These are phyloP conservation scores for Pangasius mekongensis DNA, from an alignment of 2,797 vertebrate genomes.

Conservation along the genomic window DNA sequence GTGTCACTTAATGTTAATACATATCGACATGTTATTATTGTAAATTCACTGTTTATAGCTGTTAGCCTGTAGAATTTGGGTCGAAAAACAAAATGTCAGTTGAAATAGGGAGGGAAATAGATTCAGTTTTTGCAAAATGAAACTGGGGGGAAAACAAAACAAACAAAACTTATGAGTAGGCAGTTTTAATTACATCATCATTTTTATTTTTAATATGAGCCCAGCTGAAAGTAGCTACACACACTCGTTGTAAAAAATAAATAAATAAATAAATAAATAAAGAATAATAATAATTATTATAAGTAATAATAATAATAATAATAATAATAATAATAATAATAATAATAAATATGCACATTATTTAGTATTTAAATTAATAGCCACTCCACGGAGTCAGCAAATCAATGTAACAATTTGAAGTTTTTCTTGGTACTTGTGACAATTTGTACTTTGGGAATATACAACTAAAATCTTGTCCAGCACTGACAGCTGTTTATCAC, in stretches of 20 bases:
- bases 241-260: neutral
- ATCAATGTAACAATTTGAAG: slow-evolving; percentile 10
- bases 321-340: too few relatives aligned
- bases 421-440: slow-evolving; percentile 40
- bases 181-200: neutral
- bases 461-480: slow-evolving; percentile 77
- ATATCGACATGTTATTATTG: neutral
- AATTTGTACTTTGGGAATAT: slow-evolving; percentile 60
- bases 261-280: neutral
- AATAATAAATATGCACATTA: neutral
- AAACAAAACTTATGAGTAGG: neutral
- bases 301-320: too few relatives aligned
- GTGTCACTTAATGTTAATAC: neutral
- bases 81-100: neutral
- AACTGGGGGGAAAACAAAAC: fast-evolving
- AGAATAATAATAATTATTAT: neutral
- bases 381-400: neutral
- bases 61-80: neutral
- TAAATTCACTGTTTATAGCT: neutral
- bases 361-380: neutral
- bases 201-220: neutral
- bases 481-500: slow-evolving; percentile 96
- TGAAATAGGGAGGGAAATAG: neutral
- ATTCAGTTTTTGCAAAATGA: neutral
- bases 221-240: neutral